Conservation (phyloP, 2,113 vertebrate genomes). For the Cephalopterus ornatus region DNA sequence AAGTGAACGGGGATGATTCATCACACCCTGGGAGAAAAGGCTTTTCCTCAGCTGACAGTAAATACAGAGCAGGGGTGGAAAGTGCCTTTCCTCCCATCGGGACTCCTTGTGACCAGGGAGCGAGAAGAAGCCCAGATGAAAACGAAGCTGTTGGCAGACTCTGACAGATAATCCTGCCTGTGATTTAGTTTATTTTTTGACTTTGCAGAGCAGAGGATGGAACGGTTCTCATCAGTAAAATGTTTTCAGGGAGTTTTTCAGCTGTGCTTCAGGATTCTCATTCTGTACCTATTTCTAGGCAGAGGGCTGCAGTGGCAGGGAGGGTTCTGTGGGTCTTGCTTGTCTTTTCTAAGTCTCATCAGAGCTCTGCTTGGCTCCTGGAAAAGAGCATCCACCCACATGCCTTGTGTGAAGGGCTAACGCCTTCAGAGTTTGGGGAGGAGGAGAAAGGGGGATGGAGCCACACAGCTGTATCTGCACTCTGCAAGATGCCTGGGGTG, state of each 20-base stretch:
- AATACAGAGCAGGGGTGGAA: not conserved
- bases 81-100: not conserved
- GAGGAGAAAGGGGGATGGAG: not conserved
- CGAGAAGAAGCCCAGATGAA: not conserved
- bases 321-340: not conserved
- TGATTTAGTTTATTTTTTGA: not conserved
- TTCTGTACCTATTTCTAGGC: not conserved
- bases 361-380: not conserved
- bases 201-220: not conserved
- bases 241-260: not conserved
- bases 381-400: not conserved
- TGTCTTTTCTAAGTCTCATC: not conserved
- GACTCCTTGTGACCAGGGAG: not conserved
- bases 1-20: not conserved
- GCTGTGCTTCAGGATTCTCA: not conserved
- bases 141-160: not conserved
- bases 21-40: not conserved
- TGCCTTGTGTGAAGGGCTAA: fast-evolving
- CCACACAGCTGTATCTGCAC: fast-evolving
- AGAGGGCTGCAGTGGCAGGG: not conserved
- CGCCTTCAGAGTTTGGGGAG: not conserved
- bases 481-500: not conserved
- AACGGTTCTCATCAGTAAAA: not conserved
- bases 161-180: not conserved
- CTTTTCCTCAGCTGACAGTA: not conserved